These are phyloP conservation scores for Scolopax mira DNA, from an alignment of 2,113 vertebrate genomes.

Conservation along the genomic window DNA sequence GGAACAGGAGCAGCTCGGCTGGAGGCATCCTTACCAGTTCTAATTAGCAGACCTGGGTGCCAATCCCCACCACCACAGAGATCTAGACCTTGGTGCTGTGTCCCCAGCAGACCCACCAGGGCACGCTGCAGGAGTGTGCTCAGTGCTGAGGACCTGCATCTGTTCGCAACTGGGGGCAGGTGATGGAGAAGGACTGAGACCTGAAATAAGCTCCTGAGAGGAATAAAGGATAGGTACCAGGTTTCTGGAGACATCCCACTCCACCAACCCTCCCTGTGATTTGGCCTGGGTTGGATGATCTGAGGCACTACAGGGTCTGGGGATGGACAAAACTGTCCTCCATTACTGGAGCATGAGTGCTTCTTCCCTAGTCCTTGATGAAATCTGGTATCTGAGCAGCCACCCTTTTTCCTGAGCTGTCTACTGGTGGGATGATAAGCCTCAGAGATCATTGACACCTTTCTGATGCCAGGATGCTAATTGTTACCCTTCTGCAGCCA, in stretches of 20 bases:
- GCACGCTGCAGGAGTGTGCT: accelerated
- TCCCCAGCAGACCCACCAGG: not conserved
- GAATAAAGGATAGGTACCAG: not conserved
- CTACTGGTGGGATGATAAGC: not conserved
- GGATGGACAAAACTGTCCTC: not conserved
- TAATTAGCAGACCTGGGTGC: not conserved
- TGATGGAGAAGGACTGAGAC: not conserved
- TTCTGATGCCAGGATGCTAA: not conserved
- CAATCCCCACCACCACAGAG: not conserved
- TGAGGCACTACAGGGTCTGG: not conserved
- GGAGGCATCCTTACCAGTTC: not conserved
- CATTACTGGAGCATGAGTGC: not conserved
- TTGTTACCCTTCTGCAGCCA: not conserved
- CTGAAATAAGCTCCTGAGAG: not conserved
- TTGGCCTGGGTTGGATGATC: not conserved
- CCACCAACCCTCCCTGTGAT: not conserved
- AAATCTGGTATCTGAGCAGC: accelerated
- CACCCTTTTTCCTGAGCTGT: not conserved
- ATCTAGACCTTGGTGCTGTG: not conserved
- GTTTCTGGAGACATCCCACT: not conserved
- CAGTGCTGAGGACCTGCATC: not conserved
- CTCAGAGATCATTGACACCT: not conserved
- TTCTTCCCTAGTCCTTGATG: not conserved
- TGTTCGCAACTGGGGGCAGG: not conserved
- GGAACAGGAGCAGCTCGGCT: not conserved